phyloP scores from a whole-genome alignment of 2,888 invertebrate species.

The Epistrophe eligans region DNA sequence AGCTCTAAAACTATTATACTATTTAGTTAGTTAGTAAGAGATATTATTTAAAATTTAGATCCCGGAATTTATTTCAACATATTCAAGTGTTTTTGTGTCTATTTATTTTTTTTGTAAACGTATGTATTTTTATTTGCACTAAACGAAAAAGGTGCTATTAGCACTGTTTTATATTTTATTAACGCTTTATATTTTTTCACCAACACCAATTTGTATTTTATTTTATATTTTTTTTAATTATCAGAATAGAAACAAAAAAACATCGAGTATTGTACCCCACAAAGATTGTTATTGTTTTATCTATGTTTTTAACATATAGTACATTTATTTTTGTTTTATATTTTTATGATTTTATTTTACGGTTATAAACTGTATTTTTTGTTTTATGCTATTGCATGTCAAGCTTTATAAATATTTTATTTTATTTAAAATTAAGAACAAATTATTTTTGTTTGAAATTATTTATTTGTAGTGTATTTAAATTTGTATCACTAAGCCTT shows the following conservation, averaged over 20 bases:
- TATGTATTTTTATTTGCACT: background rate
- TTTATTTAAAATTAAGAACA: constrained; percentile 20
- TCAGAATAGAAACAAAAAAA: constrained; percentile 20
- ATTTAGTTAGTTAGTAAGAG: constrained; percentile 60
- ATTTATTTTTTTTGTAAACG: constrained; percentile 5
- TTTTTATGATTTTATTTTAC: constrained; percentile 51
- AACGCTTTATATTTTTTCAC: background rate
- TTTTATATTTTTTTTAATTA: background rate
- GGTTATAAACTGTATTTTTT: constrained; percentile 60
- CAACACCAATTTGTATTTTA: background rate
- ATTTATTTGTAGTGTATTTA: constrained; percentile 45
- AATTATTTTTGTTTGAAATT: constrained; percentile 30
- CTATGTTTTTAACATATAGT: constrained; percentile 51
- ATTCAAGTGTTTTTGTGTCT: background rate
- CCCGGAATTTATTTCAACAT: constrained; percentile 17
- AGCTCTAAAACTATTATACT: constrained; percentile 3
- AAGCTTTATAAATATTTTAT: constrained; percentile 40
- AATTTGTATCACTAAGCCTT: constrained; percentile 48
- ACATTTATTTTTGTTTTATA: constrained; percentile 45
- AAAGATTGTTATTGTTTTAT: constrained; percentile 63
- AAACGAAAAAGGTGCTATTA: background rate
- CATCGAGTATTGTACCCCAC: constrained; percentile 68
- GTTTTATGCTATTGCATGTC: constrained; percentile 66
- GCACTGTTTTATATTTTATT: background rate
- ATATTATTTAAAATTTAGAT: constrained; percentile 2